phyloP scores from a whole-genome alignment of 2,113 vertebrate genomes.

The Equus quagga region DNA sequence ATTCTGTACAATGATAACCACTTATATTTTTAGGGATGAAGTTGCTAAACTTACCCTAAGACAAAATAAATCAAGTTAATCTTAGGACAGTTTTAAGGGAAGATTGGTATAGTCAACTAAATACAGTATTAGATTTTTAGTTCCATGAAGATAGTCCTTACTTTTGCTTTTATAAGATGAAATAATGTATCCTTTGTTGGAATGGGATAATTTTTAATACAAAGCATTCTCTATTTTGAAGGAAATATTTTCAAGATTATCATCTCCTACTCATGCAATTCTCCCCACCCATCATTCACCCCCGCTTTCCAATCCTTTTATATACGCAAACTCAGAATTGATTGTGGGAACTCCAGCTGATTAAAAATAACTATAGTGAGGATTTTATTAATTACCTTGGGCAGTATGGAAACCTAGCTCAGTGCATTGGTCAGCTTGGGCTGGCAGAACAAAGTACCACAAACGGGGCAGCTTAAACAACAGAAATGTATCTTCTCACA shows the following conservation, averaged over 20 bases:
- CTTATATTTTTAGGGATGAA: slow-evolving; percentile 52
- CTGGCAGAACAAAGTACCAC: neutral
- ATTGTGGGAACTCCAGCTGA: neutral
- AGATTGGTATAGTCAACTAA: neutral
- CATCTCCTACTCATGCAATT: neutral
- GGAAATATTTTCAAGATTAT: neutral
- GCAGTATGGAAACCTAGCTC: neutral
- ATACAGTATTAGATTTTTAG: neutral
- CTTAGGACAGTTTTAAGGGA: slow-evolving; percentile 33
- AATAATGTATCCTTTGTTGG: neutral
- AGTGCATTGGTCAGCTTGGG: neutral
- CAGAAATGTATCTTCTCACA: neutral
- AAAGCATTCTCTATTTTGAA: neutral
- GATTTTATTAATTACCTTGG: neutral
- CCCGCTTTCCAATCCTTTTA: neutral
- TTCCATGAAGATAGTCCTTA: neutral
- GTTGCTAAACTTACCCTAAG: slow-evolving; percentile 43
- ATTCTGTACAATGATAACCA: neutral
- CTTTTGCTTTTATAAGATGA: slow-evolving; percentile 2
- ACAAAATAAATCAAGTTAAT: slow-evolving; percentile 53
- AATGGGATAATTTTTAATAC: neutral
- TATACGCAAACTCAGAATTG: neutral
- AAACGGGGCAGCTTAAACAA: neutral
- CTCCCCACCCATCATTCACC: neutral
- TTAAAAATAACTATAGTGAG: neutral